phyloP scores from a whole-genome alignment of 2,113 vertebrate species.

The Gallinago undulata region DNA sequence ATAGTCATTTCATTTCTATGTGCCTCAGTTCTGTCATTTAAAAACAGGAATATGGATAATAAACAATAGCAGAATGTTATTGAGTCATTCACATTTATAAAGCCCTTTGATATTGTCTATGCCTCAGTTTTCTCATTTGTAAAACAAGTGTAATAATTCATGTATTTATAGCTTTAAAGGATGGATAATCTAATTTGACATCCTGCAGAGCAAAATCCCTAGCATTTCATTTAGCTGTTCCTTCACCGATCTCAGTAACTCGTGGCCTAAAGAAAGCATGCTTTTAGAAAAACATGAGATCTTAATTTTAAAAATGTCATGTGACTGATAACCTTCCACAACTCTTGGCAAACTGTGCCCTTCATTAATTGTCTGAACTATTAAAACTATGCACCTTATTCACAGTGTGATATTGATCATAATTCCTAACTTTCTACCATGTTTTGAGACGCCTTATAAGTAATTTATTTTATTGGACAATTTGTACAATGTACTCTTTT shows the following conservation, averaged over 20 bases:
- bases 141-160: slow-evolving; percentile 65
- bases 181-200: slow-evolving; percentile 58
- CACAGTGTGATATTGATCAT: not conserved
- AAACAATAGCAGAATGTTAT: slow-evolving; percentile 65
- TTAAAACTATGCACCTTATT: not conserved
- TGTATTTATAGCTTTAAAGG: slow-evolving; percentile 63
- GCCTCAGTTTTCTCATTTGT: slow-evolving; percentile 65
- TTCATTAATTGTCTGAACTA: not conserved
- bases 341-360: not conserved
- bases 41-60: slow-evolving; percentile 63
- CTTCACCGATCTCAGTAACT: not conserved
- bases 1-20: slow-evolving; percentile 58
- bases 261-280: not conserved
- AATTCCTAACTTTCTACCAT: not conserved
- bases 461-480: not conserved
- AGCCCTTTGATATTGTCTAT: slow-evolving; percentile 56
- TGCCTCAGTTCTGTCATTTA: slow-evolving; percentile 53
- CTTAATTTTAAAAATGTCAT: not conserved
- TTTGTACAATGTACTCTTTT: not conserved
- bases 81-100: slow-evolving; percentile 63
- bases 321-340: not conserved
- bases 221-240: slow-evolving; percentile 40
- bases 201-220: slow-evolving; percentile 32
- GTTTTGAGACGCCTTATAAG: not conserved
- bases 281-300: slow-evolving; percentile 15